These are phyloP conservation scores for Sarcophaga subvicina DNA, from an alignment of 2,888 invertebrate genomes.

Conservation along the genomic window DNA sequence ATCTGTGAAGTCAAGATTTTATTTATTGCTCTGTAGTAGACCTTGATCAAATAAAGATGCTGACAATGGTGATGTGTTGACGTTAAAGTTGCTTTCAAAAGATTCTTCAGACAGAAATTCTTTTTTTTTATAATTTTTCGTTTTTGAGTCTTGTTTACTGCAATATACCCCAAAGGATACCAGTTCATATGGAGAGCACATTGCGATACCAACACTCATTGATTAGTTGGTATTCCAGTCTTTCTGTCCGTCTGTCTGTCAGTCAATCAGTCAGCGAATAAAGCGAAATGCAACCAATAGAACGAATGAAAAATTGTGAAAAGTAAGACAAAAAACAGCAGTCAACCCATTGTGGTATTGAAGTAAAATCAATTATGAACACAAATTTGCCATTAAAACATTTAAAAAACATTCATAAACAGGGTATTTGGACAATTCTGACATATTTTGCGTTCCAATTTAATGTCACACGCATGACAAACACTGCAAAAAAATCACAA, in stretches of 20 bases:
- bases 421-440: slow-evolving; percentile 81
- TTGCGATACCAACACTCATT: slow-evolving; percentile 1
- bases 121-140: neutral
- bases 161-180: neutral
- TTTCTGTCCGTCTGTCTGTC: neutral
- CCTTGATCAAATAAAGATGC: slow-evolving; percentile 59
- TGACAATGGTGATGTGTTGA: slow-evolving; percentile 56
- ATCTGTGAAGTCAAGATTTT: slow-evolving; percentile 6
- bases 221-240: slow-evolving; percentile 15
- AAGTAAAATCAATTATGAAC: slow-evolving; percentile 78
- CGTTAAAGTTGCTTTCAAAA: slow-evolving; percentile 32
- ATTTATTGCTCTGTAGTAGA: slow-evolving; percentile 37
- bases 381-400: slow-evolving; percentile 81
- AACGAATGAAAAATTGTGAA: neutral
- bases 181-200: neutral
- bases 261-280: neutral
- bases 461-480: slow-evolving; percentile 70
- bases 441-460: slow-evolving; percentile 76
- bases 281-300: no score
- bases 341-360: neutral
- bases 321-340: neutral
- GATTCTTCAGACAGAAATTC: slow-evolving; percentile 8
- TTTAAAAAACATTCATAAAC: slow-evolving; percentile 74
- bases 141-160: neutral
- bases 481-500: slow-evolving; percentile 10